These are phyloP conservation scores for Trypoxylon attenuatum DNA, from an alignment of 2,888 invertebrate genomes.

Conservation along the genomic window DNA sequence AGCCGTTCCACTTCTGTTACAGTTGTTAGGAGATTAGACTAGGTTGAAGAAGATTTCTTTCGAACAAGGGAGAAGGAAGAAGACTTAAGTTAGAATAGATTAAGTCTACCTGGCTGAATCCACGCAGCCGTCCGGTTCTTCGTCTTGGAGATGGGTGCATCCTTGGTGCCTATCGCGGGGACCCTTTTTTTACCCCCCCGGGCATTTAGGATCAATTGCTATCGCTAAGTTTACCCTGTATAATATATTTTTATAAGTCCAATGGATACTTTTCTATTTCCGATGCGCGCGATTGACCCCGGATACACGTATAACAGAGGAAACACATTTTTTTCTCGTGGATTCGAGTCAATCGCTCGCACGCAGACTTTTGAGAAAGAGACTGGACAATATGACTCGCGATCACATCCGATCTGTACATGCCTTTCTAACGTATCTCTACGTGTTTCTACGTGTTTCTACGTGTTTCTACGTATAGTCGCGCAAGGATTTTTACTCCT, in stretches of 20 bases:
- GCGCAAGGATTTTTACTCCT: constrained; percentile 22
- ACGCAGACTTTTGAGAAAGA: constrained; percentile 23
- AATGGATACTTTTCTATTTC: constrained; percentile 30
- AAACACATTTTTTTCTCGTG: too few relatives aligned
- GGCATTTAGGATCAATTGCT: constrained; percentile 10
- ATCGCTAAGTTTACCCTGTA: constrained; percentile 43
- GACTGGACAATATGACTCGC: constrained; percentile 51
- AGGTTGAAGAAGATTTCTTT: constrained; percentile 27
- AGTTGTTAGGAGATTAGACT: constrained; percentile 39
- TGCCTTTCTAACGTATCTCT: too few relatives aligned
- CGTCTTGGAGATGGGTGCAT: constrained; percentile 2
- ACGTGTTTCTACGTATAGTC: constrained; percentile 25
- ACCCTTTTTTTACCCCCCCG: background rate
- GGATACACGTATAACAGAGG: too few relatives aligned
- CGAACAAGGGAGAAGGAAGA: constrained; percentile 15
- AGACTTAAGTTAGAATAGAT: constrained; percentile 41
- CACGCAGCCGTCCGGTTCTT: background rate
- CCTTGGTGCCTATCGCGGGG: constrained; percentile 1
- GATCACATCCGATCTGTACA: constrained; percentile 25
- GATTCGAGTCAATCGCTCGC: constrained; percentile 22
- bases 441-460: too few relatives aligned
- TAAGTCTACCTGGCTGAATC: constrained; percentile 11
- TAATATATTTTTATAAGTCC: constrained; percentile 55
- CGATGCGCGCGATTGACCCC: background rate
- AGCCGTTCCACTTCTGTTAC: constrained; percentile 49